phyloP scores from a whole-genome alignment of 2,888 invertebrate genomes.

The Therioaphis trifolii region DNA sequence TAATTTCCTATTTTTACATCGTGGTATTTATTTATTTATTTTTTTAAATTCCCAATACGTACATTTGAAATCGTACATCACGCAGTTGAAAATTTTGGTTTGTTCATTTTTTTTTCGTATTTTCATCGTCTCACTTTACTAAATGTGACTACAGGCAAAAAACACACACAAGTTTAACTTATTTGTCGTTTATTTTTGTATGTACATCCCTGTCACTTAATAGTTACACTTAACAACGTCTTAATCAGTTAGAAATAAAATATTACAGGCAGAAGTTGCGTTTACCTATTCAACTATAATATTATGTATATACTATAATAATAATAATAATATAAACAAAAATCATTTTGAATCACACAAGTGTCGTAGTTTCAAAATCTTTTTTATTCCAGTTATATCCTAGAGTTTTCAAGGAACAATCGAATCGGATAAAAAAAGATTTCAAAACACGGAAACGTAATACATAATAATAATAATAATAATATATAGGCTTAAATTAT shows the following conservation, averaged over 20 bases:
- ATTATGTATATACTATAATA: too few species aligned
- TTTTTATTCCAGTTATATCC: conserved; percentile 49
- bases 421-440: conserved; percentile 55
- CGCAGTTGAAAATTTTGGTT: too few species aligned
- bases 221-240: conserved; percentile 49
- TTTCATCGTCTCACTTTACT: too few species aligned
- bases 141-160: too few species aligned
- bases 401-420: conserved; percentile 46
- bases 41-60: too few species aligned
- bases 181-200: conserved; percentile 51
- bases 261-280: conserved; percentile 18
- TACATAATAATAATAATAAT: too few species aligned
- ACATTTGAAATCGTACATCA: too few species aligned
- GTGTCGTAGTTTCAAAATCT: conserved; percentile 48
- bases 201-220: conserved; percentile 46
- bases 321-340: conserved; percentile 42
- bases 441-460: conserved; percentile 38
- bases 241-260: conserved; percentile 55
- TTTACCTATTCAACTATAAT: conserved; percentile 31
- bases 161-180: conserved; percentile 8
- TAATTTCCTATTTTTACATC: too few species aligned
- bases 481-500: conserved; percentile 10
- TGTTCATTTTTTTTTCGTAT: too few species aligned
- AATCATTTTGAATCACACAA: conserved; percentile 50
- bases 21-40: too few species aligned